phyloP scores from a whole-genome alignment of 2,797 vertebrate species.

The Artibeus lituratus region DNA sequence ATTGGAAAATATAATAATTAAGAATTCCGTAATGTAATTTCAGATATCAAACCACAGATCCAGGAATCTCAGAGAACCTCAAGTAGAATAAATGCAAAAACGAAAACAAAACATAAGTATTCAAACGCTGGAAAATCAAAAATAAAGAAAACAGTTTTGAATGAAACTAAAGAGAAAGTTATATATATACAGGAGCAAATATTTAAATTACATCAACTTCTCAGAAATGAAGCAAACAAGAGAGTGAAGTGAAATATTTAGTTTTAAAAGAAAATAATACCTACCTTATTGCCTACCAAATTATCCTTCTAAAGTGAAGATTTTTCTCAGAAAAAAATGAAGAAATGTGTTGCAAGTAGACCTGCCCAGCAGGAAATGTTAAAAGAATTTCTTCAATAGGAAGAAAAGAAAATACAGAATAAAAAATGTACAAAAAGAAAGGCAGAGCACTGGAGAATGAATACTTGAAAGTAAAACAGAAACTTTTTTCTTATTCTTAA shows the following conservation, averaged over 20 bases:
- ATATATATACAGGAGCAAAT: background rate
- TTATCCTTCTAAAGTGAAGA: background rate
- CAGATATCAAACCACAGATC: background rate
- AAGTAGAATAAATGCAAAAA: background rate
- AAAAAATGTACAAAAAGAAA: background rate
- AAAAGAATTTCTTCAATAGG: background rate
- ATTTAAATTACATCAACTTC: background rate
- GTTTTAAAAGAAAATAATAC: background rate
- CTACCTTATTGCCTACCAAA: background rate
- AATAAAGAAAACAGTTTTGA: background rate
- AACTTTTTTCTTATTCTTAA: too few species aligned
- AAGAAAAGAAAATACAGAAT: background rate
- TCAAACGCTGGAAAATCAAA: background rate
- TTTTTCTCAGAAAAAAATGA: background rate
- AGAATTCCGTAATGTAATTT: background rate
- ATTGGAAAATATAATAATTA: background rate
- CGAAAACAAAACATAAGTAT: background rate
- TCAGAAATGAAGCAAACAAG: background rate
- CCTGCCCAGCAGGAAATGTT: background rate
- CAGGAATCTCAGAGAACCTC: background rate
- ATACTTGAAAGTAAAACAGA: too few species aligned
- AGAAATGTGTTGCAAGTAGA: background rate
- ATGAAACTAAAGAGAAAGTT: background rate
- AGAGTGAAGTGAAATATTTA: background rate
- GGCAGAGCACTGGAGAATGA: background rate